A percentile compares a stretch with the other conserved stretches of the same genome.
Conservation (phyloP, 1,140 invertebrate species). For the Lordiphosa collinella region DNA sequence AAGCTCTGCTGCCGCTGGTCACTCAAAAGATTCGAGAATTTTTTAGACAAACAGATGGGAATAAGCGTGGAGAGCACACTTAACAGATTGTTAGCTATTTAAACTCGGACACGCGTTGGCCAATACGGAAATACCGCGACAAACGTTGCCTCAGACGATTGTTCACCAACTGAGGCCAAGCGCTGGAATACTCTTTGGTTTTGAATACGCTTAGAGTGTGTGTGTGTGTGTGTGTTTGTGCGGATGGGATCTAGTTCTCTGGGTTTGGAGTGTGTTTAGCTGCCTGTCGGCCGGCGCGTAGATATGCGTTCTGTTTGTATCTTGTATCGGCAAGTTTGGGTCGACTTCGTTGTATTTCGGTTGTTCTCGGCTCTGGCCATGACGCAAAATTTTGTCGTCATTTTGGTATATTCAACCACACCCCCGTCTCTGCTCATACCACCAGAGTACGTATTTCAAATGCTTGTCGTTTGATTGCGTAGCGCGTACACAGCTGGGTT, state of each 20-base stretch:
- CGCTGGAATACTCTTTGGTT: constrained; percentile 51
- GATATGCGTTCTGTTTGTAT: constrained; percentile 28
- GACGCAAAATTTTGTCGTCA: constrained; percentile 21
- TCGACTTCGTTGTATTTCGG: constrained; percentile 1
- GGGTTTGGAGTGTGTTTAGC: constrained; percentile 3
- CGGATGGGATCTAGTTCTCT: constrained; percentile 38
- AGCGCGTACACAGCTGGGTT: constrained; percentile 3
- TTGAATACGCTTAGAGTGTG: constrained; percentile 5
- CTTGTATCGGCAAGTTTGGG: constrained; percentile 26
- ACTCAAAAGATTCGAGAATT: constrained; percentile 19
- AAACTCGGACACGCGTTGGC: constrained; percentile 9
- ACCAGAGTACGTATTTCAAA: constrained; percentile 24
- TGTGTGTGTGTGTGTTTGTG: constrained; percentile 10
- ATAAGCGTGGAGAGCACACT: constrained; percentile 14
- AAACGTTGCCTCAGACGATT: constrained; percentile 56
- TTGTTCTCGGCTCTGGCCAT: background rate
- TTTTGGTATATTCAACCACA: background rate
- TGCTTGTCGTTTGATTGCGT: constrained; percentile 39
- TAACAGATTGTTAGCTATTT: constrained; percentile 9
- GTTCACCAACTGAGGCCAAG: constrained; percentile 52
- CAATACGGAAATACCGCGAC: constrained; percentile 17
- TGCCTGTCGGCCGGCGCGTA: constrained; percentile 29
- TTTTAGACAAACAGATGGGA: constrained; percentile 14
- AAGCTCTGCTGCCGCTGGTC: constrained; percentile 5
- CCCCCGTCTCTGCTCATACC: constrained; percentile 1